Conservation (phyloP, 1,140 invertebrate species). For the Drosophila murphyi region DNA sequence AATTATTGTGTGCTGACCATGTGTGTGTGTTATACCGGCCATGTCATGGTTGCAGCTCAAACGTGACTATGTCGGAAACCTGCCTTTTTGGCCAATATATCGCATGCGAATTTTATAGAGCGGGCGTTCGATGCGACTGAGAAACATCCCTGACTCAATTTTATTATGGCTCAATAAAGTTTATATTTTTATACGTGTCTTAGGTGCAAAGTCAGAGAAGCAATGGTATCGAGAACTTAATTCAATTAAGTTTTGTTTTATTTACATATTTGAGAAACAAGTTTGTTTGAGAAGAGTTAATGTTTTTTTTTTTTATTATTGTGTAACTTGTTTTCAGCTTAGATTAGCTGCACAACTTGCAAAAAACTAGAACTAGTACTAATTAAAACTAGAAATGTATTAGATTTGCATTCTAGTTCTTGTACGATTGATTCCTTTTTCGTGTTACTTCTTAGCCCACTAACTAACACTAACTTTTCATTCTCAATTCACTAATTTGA, state of each 20-base stretch:
- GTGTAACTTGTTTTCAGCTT: slow-evolving; percentile 31
- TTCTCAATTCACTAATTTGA: neutral
- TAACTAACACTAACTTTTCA: neutral
- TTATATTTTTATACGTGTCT: slow-evolving; percentile 15
- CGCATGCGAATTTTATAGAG: neutral
- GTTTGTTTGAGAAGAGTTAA: slow-evolving; percentile 39
- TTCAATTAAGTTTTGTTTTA: slow-evolving; percentile 14
- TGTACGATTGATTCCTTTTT: slow-evolving; percentile 17
- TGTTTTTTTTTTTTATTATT: slow-evolving; percentile 8
- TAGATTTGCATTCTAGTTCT: slow-evolving; percentile 41
- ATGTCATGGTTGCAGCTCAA: slow-evolving; percentile 58
- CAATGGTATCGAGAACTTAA: slow-evolving; percentile 2
- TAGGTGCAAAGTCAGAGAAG: slow-evolving; percentile 22
- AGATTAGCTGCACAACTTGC: slow-evolving; percentile 12
- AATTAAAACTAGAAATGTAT: slow-evolving; percentile 22
- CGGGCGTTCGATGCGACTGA: neutral
- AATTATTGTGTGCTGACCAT: slow-evolving; percentile 23
- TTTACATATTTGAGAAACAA: slow-evolving; percentile 29
- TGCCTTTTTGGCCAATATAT: slow-evolving; percentile 9
- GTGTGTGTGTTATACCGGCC: slow-evolving; percentile 27
- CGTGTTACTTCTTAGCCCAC: neutral
- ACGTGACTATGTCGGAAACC: slow-evolving; percentile 66
- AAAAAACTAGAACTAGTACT: neutral
- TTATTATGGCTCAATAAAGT: slow-evolving; percentile 35
- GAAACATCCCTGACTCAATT: slow-evolving; percentile 31